phyloP scores from a whole-genome alignment of 2,797 vertebrate species.

The Sciurus carolinensis region DNA sequence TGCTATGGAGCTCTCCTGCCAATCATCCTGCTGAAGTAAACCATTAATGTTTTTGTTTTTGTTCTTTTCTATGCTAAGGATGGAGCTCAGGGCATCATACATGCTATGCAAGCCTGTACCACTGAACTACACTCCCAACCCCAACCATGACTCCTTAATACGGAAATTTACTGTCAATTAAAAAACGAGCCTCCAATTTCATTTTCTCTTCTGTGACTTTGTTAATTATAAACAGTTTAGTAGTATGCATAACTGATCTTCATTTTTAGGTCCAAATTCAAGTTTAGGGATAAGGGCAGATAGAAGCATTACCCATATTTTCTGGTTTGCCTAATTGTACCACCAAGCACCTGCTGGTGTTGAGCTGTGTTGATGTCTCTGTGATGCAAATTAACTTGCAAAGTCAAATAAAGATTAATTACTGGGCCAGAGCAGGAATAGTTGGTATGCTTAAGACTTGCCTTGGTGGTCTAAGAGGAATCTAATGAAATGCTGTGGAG shows the following conservation, averaged over 20 bases:
- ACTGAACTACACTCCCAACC: background rate
- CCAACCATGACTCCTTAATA: background rate
- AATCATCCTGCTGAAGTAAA: background rate
- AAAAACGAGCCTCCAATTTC: constrained; percentile 36
- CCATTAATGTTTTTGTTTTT: background rate
- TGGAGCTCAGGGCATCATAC: background rate
- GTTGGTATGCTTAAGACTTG: background rate
- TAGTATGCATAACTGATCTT: constrained; percentile 60
- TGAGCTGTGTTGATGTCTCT: background rate
- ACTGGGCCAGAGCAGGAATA: background rate
- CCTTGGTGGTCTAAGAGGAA: background rate
- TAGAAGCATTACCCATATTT: constrained; percentile 31
- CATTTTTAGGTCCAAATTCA: constrained; percentile 67
- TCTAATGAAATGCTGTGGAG: background rate
- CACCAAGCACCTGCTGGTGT: background rate
- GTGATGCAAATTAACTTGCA: constrained; percentile 37
- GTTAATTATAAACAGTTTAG: constrained; percentile 64
- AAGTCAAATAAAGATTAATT: constrained; percentile 34
- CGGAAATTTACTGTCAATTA: constrained; percentile 30
- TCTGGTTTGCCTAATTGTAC: constrained; percentile 40
- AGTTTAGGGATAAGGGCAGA: constrained; percentile 40
- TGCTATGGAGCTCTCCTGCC: background rate
- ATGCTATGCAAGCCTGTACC: background rate
- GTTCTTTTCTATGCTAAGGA: background rate
- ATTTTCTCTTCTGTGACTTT: background rate